Conservation (phyloP, 2,888 invertebrate genomes). For the Melanophora roralis region DNA sequence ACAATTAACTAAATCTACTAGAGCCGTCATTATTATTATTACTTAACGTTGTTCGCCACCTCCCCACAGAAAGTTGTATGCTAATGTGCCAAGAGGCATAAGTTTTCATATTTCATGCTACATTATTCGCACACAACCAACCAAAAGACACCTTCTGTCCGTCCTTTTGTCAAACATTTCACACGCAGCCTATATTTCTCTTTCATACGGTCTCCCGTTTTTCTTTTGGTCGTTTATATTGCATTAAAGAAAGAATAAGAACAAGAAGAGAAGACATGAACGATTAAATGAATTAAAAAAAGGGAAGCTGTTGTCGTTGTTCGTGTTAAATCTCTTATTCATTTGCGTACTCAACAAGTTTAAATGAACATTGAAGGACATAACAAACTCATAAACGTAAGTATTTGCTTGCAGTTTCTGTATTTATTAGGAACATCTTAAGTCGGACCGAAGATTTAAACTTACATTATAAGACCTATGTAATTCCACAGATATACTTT, state of each 20-base stretch:
- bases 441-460: neutral
- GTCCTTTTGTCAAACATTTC: neutral
- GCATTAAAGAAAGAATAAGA: neutral
- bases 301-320: conserved; percentile 37
- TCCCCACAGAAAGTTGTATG: conserved; percentile 42
- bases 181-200: neutral
- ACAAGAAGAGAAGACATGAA: conserved; percentile 20
- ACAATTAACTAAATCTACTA: conserved; percentile 58
- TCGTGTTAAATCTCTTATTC: conserved; percentile 58
- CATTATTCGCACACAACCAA: conserved; percentile 43
- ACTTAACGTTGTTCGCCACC: conserved; percentile 28
- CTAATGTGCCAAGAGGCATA: conserved; percentile 50
- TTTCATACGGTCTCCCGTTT: neutral
- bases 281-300: conserved; percentile 12
- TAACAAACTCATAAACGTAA: neutral
- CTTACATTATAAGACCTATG: neutral
- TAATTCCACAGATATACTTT: neutral
- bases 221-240: neutral
- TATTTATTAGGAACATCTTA: neutral
- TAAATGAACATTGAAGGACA: neutral
- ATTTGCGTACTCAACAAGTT: conserved; percentile 52
- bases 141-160: conserved; percentile 1
- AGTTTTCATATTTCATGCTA: conserved; percentile 51
- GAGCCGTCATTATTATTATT: conserved; percentile 14
- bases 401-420: neutral